These are phyloP conservation scores for Habropoda laboriosa DNA, from an alignment of 1,140 invertebrate genomes.

Conservation along the genomic window DNA sequence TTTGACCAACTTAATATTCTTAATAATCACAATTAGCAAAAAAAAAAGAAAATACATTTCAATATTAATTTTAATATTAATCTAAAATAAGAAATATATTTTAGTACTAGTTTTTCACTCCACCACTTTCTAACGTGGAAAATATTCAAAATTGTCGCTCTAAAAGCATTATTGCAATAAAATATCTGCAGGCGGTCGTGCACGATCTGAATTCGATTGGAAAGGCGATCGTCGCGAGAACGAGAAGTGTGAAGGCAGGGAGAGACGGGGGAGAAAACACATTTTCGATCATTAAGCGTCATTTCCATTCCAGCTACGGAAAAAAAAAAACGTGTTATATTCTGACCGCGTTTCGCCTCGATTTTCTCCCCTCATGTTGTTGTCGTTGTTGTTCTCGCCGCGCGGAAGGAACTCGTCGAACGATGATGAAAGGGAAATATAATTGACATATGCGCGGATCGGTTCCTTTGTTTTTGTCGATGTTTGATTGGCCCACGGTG, in stretches of 20 bases:
- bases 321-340: slow-evolving; percentile 20
- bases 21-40: no score
- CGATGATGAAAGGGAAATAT: slow-evolving; percentile 26
- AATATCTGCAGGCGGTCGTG: background rate
- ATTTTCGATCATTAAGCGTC: slow-evolving; percentile 56
- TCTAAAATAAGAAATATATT: background rate
- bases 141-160: background rate
- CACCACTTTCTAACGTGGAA: background rate
- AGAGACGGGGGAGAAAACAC: slow-evolving; percentile 35
- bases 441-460: slow-evolving; percentile 12
- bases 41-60: no score
- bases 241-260: slow-evolving; percentile 9
- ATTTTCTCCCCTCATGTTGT: slow-evolving; percentile 30
- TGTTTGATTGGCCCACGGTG: background rate
- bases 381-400: slow-evolving; percentile 5
- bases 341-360: slow-evolving; percentile 46
- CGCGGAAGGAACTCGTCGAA: slow-evolving; percentile 27
- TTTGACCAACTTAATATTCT: no score
- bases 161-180: background rate
- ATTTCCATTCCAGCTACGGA: slow-evolving; percentile 50
- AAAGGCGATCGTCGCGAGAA: slow-evolving; percentile 19
- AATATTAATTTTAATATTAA: no score
- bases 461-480: background rate
- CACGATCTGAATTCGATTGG: background rate
- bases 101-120: background rate